These are phyloP conservation scores for Condylura cristata DNA, from an alignment of 2,113 vertebrate species.

Conservation along the genomic window DNA sequence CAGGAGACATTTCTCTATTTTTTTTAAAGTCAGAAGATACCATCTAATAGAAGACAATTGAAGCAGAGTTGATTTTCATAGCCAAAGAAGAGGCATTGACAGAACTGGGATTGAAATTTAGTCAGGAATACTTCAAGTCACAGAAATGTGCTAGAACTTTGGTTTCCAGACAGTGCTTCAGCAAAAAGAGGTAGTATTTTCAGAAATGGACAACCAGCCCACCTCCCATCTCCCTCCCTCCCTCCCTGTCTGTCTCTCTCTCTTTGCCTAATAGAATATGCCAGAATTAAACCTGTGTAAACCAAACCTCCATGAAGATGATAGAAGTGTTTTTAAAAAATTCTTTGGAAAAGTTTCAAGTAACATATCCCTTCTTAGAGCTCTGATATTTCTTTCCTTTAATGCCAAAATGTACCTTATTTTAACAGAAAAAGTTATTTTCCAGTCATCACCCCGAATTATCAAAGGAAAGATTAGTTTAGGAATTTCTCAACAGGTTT, in stretches of 20 bases:
- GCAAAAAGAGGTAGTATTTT: not conserved
- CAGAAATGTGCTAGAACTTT: not conserved
- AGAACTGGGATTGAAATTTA: not conserved
- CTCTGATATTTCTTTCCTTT: not conserved
- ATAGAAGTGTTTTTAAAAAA: not conserved
- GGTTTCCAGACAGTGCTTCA: not conserved
- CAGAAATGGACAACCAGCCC: not conserved
- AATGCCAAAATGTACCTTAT: not conserved
- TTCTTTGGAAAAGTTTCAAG: conserved; percentile 24
- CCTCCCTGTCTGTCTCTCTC: not conserved
- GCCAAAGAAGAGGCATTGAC: not conserved
- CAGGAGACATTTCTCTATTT: not conserved
- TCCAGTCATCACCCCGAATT: not conserved
- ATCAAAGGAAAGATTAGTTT: not conserved
- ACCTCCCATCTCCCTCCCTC: not conserved
- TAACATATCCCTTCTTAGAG: not conserved
- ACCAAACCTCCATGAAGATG: not conserved
- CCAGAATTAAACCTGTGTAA: not conserved
- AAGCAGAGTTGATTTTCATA: not conserved
- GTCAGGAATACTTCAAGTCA: not conserved
- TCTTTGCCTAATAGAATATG: not conserved
- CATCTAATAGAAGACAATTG: not conserved
- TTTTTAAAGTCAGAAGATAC: not conserved
- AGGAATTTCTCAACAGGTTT: not conserved
- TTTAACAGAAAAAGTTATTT: conserved; percentile 16